Conservation (phyloP, 2,888 invertebrate species). For the Ganaspis brasiliensis region DNA sequence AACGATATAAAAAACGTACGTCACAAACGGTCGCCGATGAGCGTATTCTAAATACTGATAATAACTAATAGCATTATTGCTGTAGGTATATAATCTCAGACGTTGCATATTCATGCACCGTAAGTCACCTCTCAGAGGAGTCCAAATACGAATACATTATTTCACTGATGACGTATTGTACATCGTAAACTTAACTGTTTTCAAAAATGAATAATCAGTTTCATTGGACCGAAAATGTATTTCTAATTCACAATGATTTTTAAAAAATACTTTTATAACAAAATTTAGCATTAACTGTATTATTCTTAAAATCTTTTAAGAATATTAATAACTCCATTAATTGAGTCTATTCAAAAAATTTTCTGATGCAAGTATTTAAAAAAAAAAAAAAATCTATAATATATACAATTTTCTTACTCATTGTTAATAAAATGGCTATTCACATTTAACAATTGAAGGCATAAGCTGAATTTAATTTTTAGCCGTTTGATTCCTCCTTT, state of each 20-base stretch:
- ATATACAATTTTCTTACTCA: too few relatives aligned
- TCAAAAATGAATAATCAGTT: conserved; percentile 1
- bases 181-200: not conserved
- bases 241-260: not conserved
- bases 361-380: not conserved
- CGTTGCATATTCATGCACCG: conserved; percentile 56
- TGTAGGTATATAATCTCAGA: conserved; percentile 71
- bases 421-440: not conserved
- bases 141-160: not conserved
- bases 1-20: conserved; percentile 79
- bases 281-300: too few relatives aligned
- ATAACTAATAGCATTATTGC: conserved; percentile 73
- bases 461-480: conserved; percentile 15
- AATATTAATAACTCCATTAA: not conserved
- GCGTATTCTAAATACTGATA: conserved; percentile 79
- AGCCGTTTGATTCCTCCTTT: conserved; percentile 11
- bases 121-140: conserved; percentile 18
- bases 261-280: too few relatives aligned
- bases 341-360: not conserved
- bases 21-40: conserved; percentile 78
- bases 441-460: not conserved
- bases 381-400: too few relatives aligned
- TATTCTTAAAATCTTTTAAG: not conserved
- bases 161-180: not conserved
- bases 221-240: not conserved